Percentiles rank a stretch among this genome's conserved stretches.
Evolutionary conservation across 1,140 invertebrate species (phyloP).

Genomic region (Trachymyrmex septentrionalis): DNA sequence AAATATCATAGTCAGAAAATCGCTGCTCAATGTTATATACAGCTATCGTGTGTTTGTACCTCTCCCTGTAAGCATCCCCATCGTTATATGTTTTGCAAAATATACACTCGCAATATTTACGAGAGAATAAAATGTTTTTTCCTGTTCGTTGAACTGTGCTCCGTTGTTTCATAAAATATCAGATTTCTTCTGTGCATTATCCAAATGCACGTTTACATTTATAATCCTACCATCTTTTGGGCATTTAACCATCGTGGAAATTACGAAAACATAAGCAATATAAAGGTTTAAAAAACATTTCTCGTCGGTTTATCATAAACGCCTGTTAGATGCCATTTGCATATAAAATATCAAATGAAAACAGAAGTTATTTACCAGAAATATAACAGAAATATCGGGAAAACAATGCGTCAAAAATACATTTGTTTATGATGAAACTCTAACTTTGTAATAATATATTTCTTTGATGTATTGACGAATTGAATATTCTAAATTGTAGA

Average conservation of each 20-base stretch:
- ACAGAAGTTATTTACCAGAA: slow-evolving; percentile 27
- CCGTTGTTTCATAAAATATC: slow-evolving; percentile 66
- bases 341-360: slow-evolving; percentile 40
- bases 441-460: slow-evolving; percentile 15
- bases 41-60: slow-evolving; percentile 44
- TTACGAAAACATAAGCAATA: slow-evolving; percentile 38
- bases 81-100: slow-evolving; percentile 57
- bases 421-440: background rate
- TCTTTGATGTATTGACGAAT: background rate
- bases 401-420: slow-evolving; percentile 29
- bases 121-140: slow-evolving; percentile 62
- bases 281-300: slow-evolving; percentile 32
- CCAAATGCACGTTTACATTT: slow-evolving; percentile 59
- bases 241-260: slow-evolving; percentile 44
- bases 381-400: background rate
- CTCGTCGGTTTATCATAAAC: slow-evolving; percentile 36
- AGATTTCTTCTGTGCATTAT: slow-evolving; percentile 59
- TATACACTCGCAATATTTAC: slow-evolving; percentile 51
- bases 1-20: slow-evolving; percentile 55
- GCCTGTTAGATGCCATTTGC: slow-evolving; percentile 25
- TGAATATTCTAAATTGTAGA: background rate
- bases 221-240: slow-evolving; percentile 58
- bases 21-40: slow-evolving; percentile 16
- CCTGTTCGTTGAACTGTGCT: slow-evolving; percentile 44
- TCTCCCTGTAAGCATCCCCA: background rate